These are phyloP conservation scores for Pogonomyrmex californicus DNA, from an alignment of 1,140 invertebrate species.

Conservation along the genomic window DNA sequence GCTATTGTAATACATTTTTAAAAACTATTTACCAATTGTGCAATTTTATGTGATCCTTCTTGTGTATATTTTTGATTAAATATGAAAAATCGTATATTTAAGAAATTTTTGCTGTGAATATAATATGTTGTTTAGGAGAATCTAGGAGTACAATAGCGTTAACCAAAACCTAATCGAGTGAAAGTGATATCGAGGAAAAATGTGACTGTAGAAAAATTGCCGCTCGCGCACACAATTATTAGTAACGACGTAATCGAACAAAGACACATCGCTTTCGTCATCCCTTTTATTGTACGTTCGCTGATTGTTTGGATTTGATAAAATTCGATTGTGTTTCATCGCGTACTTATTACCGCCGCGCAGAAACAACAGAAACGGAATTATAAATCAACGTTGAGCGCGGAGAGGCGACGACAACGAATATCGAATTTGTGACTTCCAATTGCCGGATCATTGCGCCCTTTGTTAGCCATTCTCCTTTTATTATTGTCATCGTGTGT, in stretches of 20 bases:
- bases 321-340: slow-evolving; percentile 10
- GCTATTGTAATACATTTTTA: background rate
- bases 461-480: background rate
- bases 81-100: background rate
- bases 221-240: background rate
- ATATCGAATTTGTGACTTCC: slow-evolving; percentile 40
- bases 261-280: slow-evolving; percentile 10
- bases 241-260: background rate
- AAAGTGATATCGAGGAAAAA: slow-evolving; percentile 4
- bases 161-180: background rate
- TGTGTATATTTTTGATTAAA: background rate
- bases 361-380: background rate
- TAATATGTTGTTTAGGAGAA: background rate
- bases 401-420: background rate
- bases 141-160: background rate
- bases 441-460: slow-evolving; percentile 58
- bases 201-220: background rate
- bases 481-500: slow-evolving; percentile 32
- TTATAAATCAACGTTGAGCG: slow-evolving; percentile 23
- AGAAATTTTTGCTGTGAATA: background rate
- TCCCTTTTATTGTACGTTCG: background rate
- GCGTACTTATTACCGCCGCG: slow-evolving; percentile 25
- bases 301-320: slow-evolving; percentile 14
- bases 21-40: background rate
- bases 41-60: background rate